These are phyloP conservation scores for Hermodice carunculata DNA, from an alignment of 2,888 invertebrate species.

Conservation along the genomic window DNA sequence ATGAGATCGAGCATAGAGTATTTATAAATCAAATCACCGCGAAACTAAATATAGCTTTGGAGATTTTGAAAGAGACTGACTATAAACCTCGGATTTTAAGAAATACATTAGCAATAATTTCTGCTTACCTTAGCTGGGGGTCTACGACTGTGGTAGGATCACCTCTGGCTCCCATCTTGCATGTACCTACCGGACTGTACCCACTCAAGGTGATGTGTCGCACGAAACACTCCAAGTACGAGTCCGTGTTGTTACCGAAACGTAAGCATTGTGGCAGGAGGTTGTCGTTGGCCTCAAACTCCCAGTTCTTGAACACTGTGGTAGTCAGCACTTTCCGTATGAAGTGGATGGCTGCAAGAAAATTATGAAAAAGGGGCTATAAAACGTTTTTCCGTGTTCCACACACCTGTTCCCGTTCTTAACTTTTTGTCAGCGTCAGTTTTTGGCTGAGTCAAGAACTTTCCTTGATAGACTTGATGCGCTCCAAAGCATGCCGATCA, in stretches of 20 bases:
- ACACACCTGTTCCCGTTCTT: too few species aligned
- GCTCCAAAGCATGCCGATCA: too few species aligned
- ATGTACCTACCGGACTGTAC: conserved; percentile 84
- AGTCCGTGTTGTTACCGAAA: conserved; percentile 45
- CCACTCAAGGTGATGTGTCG: conserved; percentile 71
- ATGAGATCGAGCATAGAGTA: neutral
- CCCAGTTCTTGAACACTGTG: conserved; percentile 43
- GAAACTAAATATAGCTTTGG: neutral
- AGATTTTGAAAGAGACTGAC: neutral
- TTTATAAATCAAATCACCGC: too few species aligned
- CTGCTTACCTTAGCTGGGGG: conserved; percentile 66
- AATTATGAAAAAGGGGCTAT: neutral
- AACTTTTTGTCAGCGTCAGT: too few species aligned
- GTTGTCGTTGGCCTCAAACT: conserved; percentile 34
- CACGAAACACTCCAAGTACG: conserved; percentile 52
- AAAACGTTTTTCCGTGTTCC: neutral
- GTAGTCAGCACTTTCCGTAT: conserved; percentile 41
- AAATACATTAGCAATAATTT: neutral
- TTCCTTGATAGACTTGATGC: too few species aligned
- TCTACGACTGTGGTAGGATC: conserved; percentile 77
- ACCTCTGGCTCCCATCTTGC: conserved; percentile 75
- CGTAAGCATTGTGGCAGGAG: conserved; percentile 48
- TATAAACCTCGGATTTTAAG: neutral
- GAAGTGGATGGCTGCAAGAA: conserved; percentile 41
- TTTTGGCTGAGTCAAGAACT: too few species aligned